Conservation (phyloP, 2,888 invertebrate genomes). For the Syritta pipiens region DNA sequence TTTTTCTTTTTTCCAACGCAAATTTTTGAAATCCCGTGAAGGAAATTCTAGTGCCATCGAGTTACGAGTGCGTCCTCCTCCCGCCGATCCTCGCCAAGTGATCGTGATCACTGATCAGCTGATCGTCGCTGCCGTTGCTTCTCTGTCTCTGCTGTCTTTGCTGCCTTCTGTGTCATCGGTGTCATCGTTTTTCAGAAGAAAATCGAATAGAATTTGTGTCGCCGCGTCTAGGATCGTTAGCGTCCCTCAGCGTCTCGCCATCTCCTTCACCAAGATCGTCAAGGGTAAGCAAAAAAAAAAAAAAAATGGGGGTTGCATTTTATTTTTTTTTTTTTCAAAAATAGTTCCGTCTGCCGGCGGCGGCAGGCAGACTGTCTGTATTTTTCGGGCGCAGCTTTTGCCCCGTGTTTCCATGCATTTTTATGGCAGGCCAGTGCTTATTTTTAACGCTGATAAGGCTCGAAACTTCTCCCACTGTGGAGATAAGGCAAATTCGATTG, state of each 20-base stretch:
- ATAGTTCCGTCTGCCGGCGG: constrained; percentile 34
- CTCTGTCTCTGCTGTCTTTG: constrained; percentile 70
- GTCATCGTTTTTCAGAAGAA: no score
- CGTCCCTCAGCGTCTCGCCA: neutral
- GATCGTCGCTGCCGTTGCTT: constrained; percentile 69
- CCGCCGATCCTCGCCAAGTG: constrained; percentile 5
- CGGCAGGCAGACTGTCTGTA: constrained; percentile 61
- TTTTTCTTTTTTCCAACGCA: no score
- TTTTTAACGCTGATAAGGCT: neutral
- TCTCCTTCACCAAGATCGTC: constrained; percentile 7
- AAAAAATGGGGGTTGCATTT: neutral
- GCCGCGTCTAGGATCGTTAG: neutral
- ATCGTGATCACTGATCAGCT: constrained; percentile 13
- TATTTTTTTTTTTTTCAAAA: constrained; percentile 29
- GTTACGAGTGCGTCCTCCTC: constrained; percentile 33
- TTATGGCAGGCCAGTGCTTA: neutral
- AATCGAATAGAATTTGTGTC: neutral
- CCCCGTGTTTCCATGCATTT: neutral
- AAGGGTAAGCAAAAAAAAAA: constrained; percentile 53
- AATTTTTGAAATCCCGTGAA: neutral
- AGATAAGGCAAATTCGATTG: neutral
- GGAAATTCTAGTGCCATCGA: constrained; percentile 8
- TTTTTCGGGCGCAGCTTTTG: constrained; percentile 29
- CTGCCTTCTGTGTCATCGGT: no score
- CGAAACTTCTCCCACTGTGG: neutral